Conservation (phyloP, 92 coral and sea anemone genomes). For the Zoanthus solanderi region DNA sequence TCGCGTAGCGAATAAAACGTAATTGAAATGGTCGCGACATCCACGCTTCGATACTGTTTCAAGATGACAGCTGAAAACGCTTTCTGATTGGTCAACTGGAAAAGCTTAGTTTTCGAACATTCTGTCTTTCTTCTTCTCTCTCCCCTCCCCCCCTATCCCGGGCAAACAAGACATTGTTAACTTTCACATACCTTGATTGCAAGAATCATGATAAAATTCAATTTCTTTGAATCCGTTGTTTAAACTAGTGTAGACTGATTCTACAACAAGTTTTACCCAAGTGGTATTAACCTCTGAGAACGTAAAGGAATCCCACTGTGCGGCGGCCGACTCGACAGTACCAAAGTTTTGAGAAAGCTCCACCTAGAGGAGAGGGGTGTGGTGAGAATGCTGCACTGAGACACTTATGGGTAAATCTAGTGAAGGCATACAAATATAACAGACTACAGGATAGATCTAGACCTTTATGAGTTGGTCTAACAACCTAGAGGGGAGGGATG, state of each 20-base stretch:
- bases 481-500: not conserved
- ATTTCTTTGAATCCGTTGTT: constrained; percentile 89
- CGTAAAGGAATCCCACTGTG: constrained; percentile 67
- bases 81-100: too few relatives aligned
- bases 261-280: constrained; percentile 74
- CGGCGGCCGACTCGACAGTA: not conserved
- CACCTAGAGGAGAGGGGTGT: constrained; percentile 35
- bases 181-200: constrained; percentile 67
- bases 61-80: too few relatives aligned
- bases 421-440: not conserved
- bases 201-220: constrained; percentile 79
- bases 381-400: not conserved
- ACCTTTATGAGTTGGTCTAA: too few relatives aligned
- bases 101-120: too few relatives aligned
- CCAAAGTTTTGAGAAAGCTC: constrained; percentile 66
- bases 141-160: too few relatives aligned
- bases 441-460: too few relatives aligned
- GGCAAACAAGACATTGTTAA: not conserved
- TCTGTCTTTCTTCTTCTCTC: too few relatives aligned
- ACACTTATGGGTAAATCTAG: not conserved
- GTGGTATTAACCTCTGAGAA: constrained; percentile 77
- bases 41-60: too few relatives aligned
- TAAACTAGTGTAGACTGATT: constrained; percentile 41
- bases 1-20: too few relatives aligned
- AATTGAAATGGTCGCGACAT: too few relatives aligned